These are phyloP conservation scores for Hermatobates lingyangjiaoensis DNA, from an alignment of 1,140 invertebrate genomes.

Conservation along the genomic window DNA sequence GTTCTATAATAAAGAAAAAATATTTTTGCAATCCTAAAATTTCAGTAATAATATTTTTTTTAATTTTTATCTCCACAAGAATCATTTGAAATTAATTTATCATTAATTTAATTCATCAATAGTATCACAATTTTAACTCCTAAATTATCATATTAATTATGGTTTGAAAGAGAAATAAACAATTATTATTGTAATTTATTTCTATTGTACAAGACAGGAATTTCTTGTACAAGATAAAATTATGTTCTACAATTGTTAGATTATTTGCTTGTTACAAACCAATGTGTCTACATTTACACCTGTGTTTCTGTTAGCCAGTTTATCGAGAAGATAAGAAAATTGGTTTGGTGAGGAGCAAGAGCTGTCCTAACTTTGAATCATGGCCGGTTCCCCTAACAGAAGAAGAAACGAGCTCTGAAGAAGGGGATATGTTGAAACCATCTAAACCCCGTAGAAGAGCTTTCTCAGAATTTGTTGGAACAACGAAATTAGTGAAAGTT, in stretches of 20 bases:
- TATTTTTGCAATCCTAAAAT: too few relatives aligned
- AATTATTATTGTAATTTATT: neutral
- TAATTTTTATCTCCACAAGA: too few relatives aligned
- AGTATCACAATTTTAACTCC: neutral
- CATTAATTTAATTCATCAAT: too few relatives aligned
- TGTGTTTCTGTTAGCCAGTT: slow-evolving; percentile 13
- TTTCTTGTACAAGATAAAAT: neutral
- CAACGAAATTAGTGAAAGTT: slow-evolving; percentile 29
- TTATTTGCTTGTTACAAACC: neutral
- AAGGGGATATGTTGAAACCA: neutral
- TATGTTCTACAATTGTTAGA: neutral
- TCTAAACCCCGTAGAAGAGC: slow-evolving; percentile 14
- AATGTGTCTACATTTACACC: neutral
- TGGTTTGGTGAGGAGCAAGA: slow-evolving; percentile 9
- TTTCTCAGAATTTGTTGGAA: slow-evolving; percentile 14
- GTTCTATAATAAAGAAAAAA: too few relatives aligned
- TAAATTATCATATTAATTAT: neutral
- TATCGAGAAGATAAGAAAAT: slow-evolving; percentile 11
- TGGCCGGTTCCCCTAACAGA: slow-evolving; percentile 16
- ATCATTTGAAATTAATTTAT: too few relatives aligned
- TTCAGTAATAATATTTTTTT: too few relatives aligned
- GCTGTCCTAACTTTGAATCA: slow-evolving; percentile 17
- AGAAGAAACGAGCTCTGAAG: neutral
- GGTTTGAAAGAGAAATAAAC: neutral
- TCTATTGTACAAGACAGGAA: too few relatives aligned